phyloP scores from a whole-genome alignment of 1,140 invertebrate genomes.

The Aphelinus certus region DNA sequence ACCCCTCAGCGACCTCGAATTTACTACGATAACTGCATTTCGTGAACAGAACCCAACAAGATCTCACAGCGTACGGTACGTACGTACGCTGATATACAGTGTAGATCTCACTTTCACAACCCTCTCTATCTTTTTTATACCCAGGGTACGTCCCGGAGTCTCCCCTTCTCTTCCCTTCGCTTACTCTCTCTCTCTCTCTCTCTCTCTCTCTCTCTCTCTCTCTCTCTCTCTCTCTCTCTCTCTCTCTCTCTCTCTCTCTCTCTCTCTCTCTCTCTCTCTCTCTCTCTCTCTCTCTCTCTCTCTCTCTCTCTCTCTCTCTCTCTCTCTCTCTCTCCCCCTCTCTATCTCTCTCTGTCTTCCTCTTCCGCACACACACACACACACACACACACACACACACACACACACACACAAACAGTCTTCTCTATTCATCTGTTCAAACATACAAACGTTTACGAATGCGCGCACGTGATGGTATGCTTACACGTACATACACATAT shows the following conservation, averaged over 20 bases:
- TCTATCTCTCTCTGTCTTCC: conserved; percentile 22
- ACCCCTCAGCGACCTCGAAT: conserved; percentile 49
- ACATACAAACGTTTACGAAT: neutral
- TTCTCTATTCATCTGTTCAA: neutral
- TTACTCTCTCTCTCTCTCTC: conserved; percentile 8
- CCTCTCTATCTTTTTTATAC: neutral
- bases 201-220: conserved; percentile 10
- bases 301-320: too few species aligned
- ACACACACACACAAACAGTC: conserved; percentile 7
- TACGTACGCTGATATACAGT: conserved; percentile 20
- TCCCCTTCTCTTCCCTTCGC: conserved; percentile 22
- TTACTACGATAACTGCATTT: conserved; percentile 65
- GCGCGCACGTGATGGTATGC: neutral
- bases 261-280: conserved; percentile 16
- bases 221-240: conserved; percentile 24
- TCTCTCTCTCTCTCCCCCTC: neutral
- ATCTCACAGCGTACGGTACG: conserved; percentile 63
- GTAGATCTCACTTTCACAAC: conserved; percentile 10
- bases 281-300: too few species aligned
- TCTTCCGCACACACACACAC: neutral
- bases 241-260: conserved; percentile 27
- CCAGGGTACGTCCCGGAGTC: too few species aligned
- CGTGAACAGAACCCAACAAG: conserved; percentile 65
- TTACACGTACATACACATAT: conserved; percentile 1
- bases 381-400: conserved; percentile 5